phyloP scores from a whole-genome alignment of 1,140 invertebrate species.

The Eupristina koningsbergeri region DNA sequence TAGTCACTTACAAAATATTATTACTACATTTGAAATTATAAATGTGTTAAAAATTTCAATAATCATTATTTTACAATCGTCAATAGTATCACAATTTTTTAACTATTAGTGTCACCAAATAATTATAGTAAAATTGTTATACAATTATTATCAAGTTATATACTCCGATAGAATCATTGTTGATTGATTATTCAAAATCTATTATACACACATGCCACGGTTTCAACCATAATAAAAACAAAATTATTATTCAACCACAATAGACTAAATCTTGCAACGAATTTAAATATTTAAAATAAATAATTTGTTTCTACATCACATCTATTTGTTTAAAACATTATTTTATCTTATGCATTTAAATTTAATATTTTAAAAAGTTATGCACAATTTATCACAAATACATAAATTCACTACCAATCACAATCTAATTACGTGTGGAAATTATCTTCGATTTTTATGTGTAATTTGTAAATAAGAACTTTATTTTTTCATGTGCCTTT shows the following conservation, averaged over 20 bases:
- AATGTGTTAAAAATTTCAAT: too few species aligned
- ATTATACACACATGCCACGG: too few species aligned
- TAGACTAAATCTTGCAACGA: not conserved
- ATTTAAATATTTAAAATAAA: not conserved
- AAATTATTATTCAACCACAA: not conserved
- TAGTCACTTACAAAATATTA: too few species aligned
- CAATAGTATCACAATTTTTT: too few species aligned
- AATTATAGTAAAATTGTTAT: too few species aligned
- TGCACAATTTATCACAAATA: not conserved
- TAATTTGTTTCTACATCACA: not conserved
- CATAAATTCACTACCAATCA: not conserved
- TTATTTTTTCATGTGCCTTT: slow-evolving; percentile 25
- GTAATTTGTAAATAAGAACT: not conserved
- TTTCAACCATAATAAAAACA: too few species aligned
- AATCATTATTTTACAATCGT: too few species aligned
- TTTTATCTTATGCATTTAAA: not conserved
- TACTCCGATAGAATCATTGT: too few species aligned
- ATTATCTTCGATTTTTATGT: not conserved
- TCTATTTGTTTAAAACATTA: not conserved
- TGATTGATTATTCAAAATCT: too few species aligned
- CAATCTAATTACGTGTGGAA: not conserved
- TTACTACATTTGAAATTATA: too few species aligned
- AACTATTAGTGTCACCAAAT: too few species aligned
- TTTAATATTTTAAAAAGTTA: not conserved
- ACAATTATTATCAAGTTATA: too few species aligned